Evolutionary conservation across 2,888 invertebrate genomes (phyloP).

Genomic region (Litoditis marina): DNA sequence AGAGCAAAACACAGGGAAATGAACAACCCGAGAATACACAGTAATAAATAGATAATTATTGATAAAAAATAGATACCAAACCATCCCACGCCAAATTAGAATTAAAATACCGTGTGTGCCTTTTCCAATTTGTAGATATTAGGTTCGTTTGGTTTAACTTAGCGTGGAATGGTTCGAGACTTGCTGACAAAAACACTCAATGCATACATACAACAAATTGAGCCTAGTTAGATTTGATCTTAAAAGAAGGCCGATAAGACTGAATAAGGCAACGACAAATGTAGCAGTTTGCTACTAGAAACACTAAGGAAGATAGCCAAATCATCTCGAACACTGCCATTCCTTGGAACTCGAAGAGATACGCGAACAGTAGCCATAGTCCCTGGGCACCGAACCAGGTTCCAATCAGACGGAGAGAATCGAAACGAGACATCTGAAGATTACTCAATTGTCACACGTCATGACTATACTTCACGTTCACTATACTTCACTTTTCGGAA

Average conservation of each 20-base stretch:
- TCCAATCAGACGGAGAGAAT: conserved; percentile 63
- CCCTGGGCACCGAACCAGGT: conserved; percentile 72
- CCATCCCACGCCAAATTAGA: no score
- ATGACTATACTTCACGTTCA: no score
- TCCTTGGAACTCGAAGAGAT: conserved; percentile 82
- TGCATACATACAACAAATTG: conserved; percentile 7
- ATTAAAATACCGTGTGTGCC: no score
- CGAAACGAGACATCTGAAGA: conserved; percentile 38
- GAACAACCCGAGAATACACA: no score
- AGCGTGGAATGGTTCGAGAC: no score
- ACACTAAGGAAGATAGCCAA: conserved; percentile 79
- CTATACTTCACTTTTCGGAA: no score
- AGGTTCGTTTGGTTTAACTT: no score
- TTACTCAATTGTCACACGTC: no score
- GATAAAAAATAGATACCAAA: conserved; percentile 9
- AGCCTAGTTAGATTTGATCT: conserved; percentile 21
- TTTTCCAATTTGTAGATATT: no score
- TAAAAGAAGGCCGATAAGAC: conserved; percentile 15
- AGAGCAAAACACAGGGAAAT: no score
- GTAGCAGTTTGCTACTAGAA: conserved; percentile 74
- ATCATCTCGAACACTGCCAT: conserved; percentile 78
- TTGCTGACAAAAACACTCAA: conserved; percentile 8
- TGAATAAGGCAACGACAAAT: conserved; percentile 19
- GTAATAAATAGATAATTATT: not conserved
- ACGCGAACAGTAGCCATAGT: conserved; percentile 85